These are phyloP conservation scores for Pantherophis guttatus DNA, from an alignment of 2,113 vertebrate genomes.

Conservation along the genomic window DNA sequence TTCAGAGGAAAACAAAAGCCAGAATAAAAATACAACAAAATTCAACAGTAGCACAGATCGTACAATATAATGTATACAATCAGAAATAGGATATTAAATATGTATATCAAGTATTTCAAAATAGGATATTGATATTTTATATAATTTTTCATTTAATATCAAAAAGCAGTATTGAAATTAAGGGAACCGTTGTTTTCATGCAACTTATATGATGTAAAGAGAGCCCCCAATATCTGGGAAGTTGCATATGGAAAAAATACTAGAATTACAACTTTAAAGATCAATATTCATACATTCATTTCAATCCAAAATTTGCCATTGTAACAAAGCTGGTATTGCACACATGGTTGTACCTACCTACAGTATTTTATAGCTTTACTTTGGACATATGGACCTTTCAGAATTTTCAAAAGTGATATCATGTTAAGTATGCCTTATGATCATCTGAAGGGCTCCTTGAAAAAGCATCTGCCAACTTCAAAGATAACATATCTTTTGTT, in stretches of 20 bases:
- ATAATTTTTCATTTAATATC: neutral
- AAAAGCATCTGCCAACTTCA: slow-evolving; percentile 8
- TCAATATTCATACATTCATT: neutral
- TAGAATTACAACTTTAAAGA: neutral
- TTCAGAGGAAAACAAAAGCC: neutral
- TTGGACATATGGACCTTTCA: neutral
- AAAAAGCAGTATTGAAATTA: neutral
- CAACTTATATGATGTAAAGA: neutral
- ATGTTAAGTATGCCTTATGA: neutral
- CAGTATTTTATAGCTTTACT: neutral
- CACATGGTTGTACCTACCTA: neutral
- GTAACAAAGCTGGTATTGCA: neutral
- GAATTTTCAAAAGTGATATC: neutral
- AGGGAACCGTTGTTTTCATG: neutral
- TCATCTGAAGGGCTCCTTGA: neutral
- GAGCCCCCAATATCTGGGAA: neutral
- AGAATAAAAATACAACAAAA: neutral
- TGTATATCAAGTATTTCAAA: neutral
- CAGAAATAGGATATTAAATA: neutral
- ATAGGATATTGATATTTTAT: neutral
- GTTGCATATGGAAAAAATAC: neutral
- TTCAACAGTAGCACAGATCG: neutral
- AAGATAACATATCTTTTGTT: neutral
- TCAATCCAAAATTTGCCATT: neutral
- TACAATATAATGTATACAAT: neutral